A percentile compares a stretch with the other conserved stretches of the same genome.
Evolutionary conservation across 2,113 vertebrate genomes (phyloP).

Genomic region (Platysteira castanea): DNA sequence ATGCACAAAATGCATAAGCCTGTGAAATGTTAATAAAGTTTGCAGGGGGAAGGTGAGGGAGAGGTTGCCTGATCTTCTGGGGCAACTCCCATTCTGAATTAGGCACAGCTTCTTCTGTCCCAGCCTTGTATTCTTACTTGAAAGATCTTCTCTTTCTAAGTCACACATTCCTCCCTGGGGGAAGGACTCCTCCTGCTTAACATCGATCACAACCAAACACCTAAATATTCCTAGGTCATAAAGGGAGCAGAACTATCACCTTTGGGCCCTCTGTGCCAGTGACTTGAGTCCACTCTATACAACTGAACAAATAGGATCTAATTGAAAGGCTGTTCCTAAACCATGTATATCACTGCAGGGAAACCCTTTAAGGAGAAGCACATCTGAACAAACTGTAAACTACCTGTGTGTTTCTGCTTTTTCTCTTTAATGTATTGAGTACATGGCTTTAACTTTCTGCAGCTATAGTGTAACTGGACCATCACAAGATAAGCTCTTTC

Average conservation of each 20-base stretch:
- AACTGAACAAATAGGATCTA: not conserved
- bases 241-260: not conserved
- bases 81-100: not conserved
- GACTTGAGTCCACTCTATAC: not conserved
- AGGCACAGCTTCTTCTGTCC: not conserved
- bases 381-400: not conserved
- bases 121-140: not conserved
- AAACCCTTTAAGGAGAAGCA: not conserved
- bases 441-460: not conserved
- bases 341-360: not conserved
- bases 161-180: not conserved
- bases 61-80: not conserved
- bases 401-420: not conserved
- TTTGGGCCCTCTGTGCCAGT: not conserved
- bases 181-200: not conserved
- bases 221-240: not conserved
- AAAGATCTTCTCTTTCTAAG: not conserved
- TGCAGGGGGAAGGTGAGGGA: not conserved
- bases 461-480: not conserved
- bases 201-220: rapidly evolving
- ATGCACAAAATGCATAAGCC: not conserved
- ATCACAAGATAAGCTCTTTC: not conserved
- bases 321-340: not conserved
- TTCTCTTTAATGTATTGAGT: not conserved
- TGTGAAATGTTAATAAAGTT: not conserved